Conservation (phyloP, 2,113 vertebrate species). For the Ochotona curzoniae region DNA sequence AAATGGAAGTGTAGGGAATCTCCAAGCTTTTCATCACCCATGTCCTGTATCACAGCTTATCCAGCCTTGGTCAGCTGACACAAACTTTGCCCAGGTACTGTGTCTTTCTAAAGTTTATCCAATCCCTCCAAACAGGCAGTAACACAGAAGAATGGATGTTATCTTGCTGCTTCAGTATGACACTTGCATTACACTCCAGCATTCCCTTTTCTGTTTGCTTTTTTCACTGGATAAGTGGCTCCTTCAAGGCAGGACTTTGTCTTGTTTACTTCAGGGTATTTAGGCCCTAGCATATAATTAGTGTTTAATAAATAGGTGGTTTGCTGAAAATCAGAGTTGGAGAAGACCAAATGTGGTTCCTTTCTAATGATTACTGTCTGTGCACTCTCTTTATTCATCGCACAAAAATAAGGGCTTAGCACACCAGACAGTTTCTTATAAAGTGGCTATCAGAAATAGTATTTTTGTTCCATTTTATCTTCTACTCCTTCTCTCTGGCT, state of each 20-base stretch:
- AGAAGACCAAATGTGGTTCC: neutral
- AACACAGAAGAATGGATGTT: neutral
- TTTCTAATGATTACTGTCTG: neutral
- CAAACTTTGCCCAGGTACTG: neutral
- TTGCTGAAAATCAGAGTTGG: neutral
- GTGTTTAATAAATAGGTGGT: conserved; percentile 38
- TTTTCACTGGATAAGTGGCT: neutral
- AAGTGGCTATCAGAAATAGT: neutral
- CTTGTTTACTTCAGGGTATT: neutral
- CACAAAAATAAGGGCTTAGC: neutral
- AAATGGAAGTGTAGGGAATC: neutral
- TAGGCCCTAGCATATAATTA: neutral
- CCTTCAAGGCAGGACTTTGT: neutral
- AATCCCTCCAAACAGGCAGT: neutral
- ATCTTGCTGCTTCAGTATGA: neutral
- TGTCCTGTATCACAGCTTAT: neutral
- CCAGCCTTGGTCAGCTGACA: neutral
- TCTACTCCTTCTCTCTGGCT: neutral
- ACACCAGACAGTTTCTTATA: neutral
- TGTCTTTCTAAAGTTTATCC: neutral
- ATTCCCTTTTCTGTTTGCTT: neutral
- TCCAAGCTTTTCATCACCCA: neutral
- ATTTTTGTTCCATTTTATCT: neutral
- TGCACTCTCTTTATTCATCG: neutral
- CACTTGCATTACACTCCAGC: neutral